Evolutionary conservation across 1,140 invertebrate genomes (phyloP).

Genomic region (Lepeophtheirus salmonis): DNA sequence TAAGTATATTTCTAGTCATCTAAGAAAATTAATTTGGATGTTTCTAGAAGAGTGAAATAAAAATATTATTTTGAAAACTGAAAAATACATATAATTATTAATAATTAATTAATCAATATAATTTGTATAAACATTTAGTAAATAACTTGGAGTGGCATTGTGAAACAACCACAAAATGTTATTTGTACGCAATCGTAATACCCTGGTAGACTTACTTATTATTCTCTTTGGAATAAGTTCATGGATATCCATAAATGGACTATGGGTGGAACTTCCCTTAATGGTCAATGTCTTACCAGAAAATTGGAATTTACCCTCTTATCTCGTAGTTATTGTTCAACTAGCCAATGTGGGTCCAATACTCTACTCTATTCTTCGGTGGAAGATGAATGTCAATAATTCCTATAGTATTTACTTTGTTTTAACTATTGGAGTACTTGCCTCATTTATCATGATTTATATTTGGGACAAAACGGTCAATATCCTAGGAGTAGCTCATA

Average conservation of each 20-base stretch:
- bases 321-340: constrained; percentile 59
- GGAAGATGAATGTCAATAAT: constrained; percentile 39
- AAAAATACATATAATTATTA: no score
- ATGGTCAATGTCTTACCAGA: constrained; percentile 61
- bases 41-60: no score
- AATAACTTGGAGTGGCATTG: no score
- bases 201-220: constrained; percentile 43
- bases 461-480: constrained; percentile 46
- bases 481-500: constrained; percentile 38
- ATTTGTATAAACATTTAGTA: no score
- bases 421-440: constrained; percentile 40
- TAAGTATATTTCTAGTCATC: no score
- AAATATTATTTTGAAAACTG: no score
- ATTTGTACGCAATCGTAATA: background rate
- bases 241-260: constrained; percentile 76
- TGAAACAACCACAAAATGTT: no score
- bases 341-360: constrained; percentile 67
- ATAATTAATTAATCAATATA: no score
- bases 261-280: constrained; percentile 72
- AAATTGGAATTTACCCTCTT: constrained; percentile 65
- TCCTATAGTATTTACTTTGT: constrained; percentile 46
- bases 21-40: no score
- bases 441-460: constrained; percentile 48
- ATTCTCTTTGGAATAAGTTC: constrained; percentile 63
- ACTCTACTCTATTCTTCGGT: constrained; percentile 32